Evolutionary conservation across 2,888 invertebrate genomes (phyloP).

Genomic region (Nephrotoma appendiculata): DNA sequence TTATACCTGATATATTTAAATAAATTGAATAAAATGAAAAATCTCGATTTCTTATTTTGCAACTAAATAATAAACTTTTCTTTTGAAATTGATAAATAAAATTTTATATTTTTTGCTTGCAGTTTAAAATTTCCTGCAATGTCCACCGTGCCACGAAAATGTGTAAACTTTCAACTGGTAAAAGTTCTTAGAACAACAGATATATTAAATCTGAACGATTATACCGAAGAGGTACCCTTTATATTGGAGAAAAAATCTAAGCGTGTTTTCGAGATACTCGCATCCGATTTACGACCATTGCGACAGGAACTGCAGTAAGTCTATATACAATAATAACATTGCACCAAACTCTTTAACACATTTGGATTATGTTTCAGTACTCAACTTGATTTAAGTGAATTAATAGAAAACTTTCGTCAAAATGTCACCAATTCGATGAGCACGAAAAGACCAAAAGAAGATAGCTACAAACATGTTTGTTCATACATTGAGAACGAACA

Average conservation of each 20-base stretch:
- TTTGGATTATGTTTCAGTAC: neutral
- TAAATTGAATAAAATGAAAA: too few species aligned
- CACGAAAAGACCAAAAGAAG: neutral
- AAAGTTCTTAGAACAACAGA: neutral
- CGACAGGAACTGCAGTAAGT: neutral
- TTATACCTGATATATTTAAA: too few species aligned
- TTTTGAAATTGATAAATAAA: too few species aligned
- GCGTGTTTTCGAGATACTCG: neutral
- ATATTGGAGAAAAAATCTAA: neutral
- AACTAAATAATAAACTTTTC: too few species aligned
- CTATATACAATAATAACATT: neutral
- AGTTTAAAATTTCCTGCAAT: neutral
- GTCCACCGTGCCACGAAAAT: neutral
- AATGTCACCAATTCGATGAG: neutral
- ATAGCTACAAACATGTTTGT: neutral
- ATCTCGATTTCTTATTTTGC: too few species aligned
- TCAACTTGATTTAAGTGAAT: neutral
- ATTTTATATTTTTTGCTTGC: neutral
- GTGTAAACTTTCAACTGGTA: neutral
- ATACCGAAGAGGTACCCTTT: neutral
- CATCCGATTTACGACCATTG: neutral
- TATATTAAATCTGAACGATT: neutral
- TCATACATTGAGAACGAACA: neutral
- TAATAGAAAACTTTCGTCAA: neutral
- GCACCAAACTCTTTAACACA: too few species aligned